Percentiles rank a stretch among this genome's conserved stretches.
Evolutionary conservation across 1,140 invertebrate species (phyloP).

Genomic region (Drosophila bifasciata): DNA sequence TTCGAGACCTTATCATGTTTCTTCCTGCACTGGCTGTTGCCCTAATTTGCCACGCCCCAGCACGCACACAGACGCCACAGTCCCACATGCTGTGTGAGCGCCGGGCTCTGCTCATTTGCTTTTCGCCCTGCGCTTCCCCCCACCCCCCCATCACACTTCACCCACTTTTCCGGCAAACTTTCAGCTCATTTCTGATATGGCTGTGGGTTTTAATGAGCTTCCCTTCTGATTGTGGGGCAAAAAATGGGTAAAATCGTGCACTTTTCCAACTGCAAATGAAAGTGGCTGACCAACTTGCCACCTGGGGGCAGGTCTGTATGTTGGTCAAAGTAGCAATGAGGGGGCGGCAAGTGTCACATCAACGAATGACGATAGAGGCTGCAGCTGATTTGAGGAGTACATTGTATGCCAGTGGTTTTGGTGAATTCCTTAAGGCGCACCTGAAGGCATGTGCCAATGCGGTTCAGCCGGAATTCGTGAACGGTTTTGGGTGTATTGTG

Average conservation of each 20-base stretch:
- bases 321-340: background rate
- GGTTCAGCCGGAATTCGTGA: no score
- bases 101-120: slow-evolving; percentile 44
- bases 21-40: slow-evolving; percentile 18
- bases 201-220: slow-evolving; percentile 61
- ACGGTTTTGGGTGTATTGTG: no score
- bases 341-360: no score
- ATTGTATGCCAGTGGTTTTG: no score
- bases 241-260: slow-evolving; percentile 49
- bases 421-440: no score
- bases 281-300: slow-evolving; percentile 13
- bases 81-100: slow-evolving; percentile 33
- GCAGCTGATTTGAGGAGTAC: no score
- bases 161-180: slow-evolving; percentile 39
- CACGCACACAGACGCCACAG: slow-evolving; percentile 45
- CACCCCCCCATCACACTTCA: background rate
- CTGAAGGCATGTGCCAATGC: no score
- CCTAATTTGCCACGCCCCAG: slow-evolving; percentile 51
- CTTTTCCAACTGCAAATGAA: slow-evolving; percentile 30
- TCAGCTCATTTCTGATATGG: slow-evolving; percentile 38
- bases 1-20: slow-evolving; percentile 42
- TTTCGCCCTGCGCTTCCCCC: background rate
- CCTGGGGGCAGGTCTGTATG: background rate
- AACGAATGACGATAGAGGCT: no score
- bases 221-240: slow-evolving; percentile 31